phyloP scores from a whole-genome alignment of 2,113 vertebrate species.

The Gavia stellata region DNA sequence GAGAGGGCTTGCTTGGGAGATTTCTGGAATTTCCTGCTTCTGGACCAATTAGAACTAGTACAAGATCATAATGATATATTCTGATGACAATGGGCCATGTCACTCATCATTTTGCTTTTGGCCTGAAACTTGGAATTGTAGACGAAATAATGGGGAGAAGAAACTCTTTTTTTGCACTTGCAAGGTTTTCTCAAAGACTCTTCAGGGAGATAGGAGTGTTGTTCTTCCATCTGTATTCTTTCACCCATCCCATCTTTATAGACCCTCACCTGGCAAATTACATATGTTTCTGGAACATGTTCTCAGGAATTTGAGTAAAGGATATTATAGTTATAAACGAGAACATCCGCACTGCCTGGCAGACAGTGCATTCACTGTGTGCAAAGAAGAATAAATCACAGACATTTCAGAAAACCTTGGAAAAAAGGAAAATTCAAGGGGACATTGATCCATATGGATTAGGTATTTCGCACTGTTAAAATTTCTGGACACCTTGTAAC shows the following conservation, averaged over 20 bases:
- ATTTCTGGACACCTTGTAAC: not conserved
- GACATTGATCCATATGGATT: not conserved
- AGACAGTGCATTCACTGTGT: not conserved
- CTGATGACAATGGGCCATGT: not conserved
- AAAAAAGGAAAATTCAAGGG: not conserved
- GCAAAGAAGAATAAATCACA: not conserved
- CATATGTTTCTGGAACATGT: not conserved
- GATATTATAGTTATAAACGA: not conserved
- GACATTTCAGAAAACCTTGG: not conserved
- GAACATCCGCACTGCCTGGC: slow-evolving; percentile 42
- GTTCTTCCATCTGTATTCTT: slow-evolving; percentile 34
- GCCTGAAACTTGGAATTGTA: not conserved
- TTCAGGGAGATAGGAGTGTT: not conserved
- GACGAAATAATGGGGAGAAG: not conserved
- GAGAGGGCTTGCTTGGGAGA: not conserved
- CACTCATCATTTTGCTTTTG: not conserved
- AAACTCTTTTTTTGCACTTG: not conserved
- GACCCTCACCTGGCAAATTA: slow-evolving; percentile 36
- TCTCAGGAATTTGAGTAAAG: slow-evolving; percentile 28
- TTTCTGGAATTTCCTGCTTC: slow-evolving; percentile 46
- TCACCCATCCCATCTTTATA: slow-evolving; percentile 39
- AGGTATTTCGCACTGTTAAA: not conserved
- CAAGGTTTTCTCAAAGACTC: slow-evolving; percentile 27
- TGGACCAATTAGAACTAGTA: not conserved
- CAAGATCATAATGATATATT: not conserved